Evolutionary conservation across 53 echinoderm and acorn worm species (phyloP).

Genomic region (Zoroaster sp.): DNA sequence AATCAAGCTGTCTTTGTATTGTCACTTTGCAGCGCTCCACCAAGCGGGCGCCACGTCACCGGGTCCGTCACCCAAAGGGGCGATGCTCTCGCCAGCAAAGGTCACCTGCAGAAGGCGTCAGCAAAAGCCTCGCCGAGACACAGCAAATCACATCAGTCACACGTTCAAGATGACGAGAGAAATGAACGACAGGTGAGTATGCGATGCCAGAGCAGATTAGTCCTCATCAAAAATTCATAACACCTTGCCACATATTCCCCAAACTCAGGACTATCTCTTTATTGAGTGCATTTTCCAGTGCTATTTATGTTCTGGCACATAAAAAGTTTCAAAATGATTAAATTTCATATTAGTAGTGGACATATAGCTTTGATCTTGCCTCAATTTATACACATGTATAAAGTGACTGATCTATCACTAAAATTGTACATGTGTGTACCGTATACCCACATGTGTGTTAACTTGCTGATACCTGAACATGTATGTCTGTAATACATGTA

Average conservation of each 20-base stretch:
- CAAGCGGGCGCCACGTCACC: slow-evolving; percentile 2
- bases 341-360: no score
- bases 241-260: neutral
- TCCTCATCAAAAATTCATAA: slow-evolving; percentile 32
- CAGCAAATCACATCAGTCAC: slow-evolving; percentile 24
- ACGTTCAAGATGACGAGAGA: slow-evolving; percentile 40
- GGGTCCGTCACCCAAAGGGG: slow-evolving; percentile 1
- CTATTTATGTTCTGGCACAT: neutral
- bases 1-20: slow-evolving; percentile 17
- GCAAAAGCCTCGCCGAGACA: neutral
- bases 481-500: no score
- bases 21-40: slow-evolving; percentile 2
- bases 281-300: neutral
- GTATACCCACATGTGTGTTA: no score
- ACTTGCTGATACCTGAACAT: no score
- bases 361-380: no score
- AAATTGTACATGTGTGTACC: no score
- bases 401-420: neutral
- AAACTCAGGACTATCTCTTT: neutral
- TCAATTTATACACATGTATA: no score
- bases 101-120: slow-evolving; percentile 19
- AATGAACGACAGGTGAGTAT: slow-evolving; percentile 40
- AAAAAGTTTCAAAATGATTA: no score
- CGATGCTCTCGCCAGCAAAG: neutral
- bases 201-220: slow-evolving; percentile 19